Conservation (phyloP, 1,140 invertebrate species). For the Zeugodacus cucurbitae region DNA sequence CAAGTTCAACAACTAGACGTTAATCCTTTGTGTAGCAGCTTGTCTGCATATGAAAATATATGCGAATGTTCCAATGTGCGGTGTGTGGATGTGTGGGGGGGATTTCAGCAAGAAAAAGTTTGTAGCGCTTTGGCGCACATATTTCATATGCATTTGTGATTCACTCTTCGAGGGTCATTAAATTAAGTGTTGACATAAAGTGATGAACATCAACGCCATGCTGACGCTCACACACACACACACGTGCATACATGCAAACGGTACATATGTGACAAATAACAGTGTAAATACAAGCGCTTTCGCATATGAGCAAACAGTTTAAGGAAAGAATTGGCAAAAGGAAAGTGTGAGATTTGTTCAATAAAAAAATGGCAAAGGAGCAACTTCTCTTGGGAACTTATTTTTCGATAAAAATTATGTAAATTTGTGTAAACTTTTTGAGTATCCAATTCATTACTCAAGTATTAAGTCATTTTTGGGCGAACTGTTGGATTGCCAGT, state of each 20-base stretch:
- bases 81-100: neutral
- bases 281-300: too few relatives aligned
- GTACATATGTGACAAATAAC: neutral
- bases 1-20: neutral
- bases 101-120: neutral
- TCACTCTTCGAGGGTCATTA: neutral
- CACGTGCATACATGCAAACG: neutral
- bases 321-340: neutral
- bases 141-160: neutral
- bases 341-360: neutral
- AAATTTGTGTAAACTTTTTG: neutral
- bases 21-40: neutral
- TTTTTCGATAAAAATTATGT: neutral
- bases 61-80: too few relatives aligned
- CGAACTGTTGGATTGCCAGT: too few relatives aligned
- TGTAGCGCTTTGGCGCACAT: neutral
- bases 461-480: too few relatives aligned
- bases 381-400: neutral
- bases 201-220: neutral
- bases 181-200: neutral
- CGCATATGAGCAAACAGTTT: too few relatives aligned
- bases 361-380: neutral
- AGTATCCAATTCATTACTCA: too few relatives aligned
- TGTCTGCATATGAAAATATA: neutral
- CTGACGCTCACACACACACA: neutral